A percentile compares a stretch with the other conserved stretches of the same genome.
Evolutionary conservation across 2,113 vertebrate species (phyloP).

Genomic region (Platichthys flesus): DNA sequence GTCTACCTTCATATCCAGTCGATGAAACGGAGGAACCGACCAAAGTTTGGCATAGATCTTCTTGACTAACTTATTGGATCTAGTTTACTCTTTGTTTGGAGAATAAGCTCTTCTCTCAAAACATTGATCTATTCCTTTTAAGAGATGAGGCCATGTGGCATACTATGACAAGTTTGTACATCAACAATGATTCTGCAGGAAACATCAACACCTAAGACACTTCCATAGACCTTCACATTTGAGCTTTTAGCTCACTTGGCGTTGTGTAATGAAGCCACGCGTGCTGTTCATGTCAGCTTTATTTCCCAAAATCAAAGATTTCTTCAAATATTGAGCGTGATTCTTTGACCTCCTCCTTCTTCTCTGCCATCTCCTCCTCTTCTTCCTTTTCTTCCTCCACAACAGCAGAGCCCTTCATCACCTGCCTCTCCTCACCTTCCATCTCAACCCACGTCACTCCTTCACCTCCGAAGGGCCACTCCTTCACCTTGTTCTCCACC

Average conservation of each 20-base stretch:
- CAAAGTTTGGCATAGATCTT: not conserved
- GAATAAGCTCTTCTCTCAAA: too few species aligned
- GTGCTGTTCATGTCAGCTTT: slow-evolving; percentile 9
- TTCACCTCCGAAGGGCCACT: slow-evolving; percentile 38
- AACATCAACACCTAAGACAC: not conserved
- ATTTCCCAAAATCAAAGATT: slow-evolving; percentile 73
- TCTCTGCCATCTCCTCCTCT: not conserved
- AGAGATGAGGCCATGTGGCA: not conserved
- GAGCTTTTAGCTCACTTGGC: not conserved
- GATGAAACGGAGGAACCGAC: too few species aligned
- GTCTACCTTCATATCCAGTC: too few species aligned
- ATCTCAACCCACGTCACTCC: slow-evolving; percentile 45
- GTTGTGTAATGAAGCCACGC: slow-evolving; percentile 4
- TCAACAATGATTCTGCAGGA: too few species aligned
- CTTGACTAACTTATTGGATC: not conserved
- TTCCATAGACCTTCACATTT: not conserved
- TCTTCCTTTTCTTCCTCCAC: slow-evolving; percentile 29
- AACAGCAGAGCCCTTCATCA: slow-evolving; percentile 49
- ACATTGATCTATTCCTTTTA: not conserved
- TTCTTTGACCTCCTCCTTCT: not conserved
- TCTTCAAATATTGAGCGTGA: slow-evolving; percentile 70
- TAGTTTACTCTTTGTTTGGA: too few species aligned
- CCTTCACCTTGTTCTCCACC: not conserved
- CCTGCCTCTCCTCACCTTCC: slow-evolving; percentile 15
- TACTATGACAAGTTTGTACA: too few species aligned